Base-by-base conservation (phyloP, 2,888 invertebrate genomes). In the Drosophila mercatorum region DNA sequence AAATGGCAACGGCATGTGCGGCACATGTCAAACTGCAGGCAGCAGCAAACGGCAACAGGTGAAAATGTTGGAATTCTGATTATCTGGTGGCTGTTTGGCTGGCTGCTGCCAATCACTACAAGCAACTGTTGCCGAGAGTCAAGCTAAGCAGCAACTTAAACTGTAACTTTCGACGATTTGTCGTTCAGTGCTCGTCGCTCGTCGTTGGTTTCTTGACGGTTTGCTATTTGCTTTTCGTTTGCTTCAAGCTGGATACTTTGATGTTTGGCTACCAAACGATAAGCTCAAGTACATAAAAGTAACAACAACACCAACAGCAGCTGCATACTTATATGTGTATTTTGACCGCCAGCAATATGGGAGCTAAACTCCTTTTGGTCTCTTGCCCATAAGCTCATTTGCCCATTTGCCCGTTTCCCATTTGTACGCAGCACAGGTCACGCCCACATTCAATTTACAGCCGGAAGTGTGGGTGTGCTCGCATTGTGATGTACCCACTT, bases 391-490 rank as follows among this genome's bases (percentile, higher is more conserved):
- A 22, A 22, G 22, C 22, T 22, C 22, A 5, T 8, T 55, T 53
- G 46, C 26, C 46, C 68, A 36, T 46, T 52, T 53, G 67, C 12
- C 58, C 61, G 52, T 34, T 57, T 72, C 63, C 70, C 68, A 67
- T 63, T 78, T 76, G 68, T 53, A 69, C 65, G 76, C 68, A 38
- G 34, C 57, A 58, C 41, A 44, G 53, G 76, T 55, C 86, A 89
- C 88, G 80, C 89, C 89, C 87, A 75, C 88, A 85, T 83, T 78
- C 86, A 91, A 85, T 81, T 81, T 81, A 80, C 81, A 88, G 89
- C 91, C 92, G 92, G 91, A 91, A 91, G 91, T 91, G 92, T 91
- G 91, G 92, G 91, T 91, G 90, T 90, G 88, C 81, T 81, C 88
- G 66, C 77, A 74, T 75, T 80, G 72, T 89, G 85, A 85, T 81